Conservation (phyloP, 2,797 vertebrate genomes). For the Sebastolobus altivelis region DNA sequence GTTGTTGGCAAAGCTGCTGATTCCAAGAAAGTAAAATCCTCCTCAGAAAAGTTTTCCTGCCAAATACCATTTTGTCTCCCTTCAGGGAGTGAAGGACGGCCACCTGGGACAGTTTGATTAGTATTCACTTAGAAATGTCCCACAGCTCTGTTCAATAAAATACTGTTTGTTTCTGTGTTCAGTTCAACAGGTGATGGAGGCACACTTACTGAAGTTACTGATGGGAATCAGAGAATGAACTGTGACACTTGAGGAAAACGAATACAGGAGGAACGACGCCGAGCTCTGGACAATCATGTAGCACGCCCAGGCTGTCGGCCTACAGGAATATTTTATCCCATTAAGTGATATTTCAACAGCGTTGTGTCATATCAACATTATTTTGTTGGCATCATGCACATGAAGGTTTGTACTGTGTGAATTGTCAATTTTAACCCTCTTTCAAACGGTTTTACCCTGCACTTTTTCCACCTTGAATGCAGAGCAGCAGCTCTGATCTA, state of each 20-base stretch:
- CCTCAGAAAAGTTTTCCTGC: neutral
- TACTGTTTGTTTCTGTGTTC: slow-evolving; percentile 26
- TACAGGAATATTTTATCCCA: slow-evolving; percentile 2
- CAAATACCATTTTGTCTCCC: neutral
- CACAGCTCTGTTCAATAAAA: neutral
- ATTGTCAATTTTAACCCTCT: slow-evolving; percentile 16
- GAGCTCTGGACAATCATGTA: slow-evolving; percentile 54
- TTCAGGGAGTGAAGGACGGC: neutral
- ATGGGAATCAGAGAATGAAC: slow-evolving; percentile 94
- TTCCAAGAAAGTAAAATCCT: neutral
- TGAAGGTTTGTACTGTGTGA: slow-evolving; percentile 23
- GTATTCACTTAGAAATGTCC: neutral
- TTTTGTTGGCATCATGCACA: slow-evolving; percentile 12
- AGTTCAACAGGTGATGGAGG: slow-evolving; percentile 99
- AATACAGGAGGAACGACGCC: slow-evolving; percentile 11
- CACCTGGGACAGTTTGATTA: neutral
- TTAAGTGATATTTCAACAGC: slow-evolving; percentile 1
- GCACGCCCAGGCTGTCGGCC: slow-evolving; percentile 16
- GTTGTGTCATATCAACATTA: neutral
- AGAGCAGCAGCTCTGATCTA: slow-evolving; percentile 1
- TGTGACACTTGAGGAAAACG: neutral
- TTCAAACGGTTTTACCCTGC: neutral
- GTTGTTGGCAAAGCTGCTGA: neutral
- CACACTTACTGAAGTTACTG: slow-evolving; percentile 93
- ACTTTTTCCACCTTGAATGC: slow-evolving; percentile 21